Evolutionary conservation across 2,888 invertebrate genomes (phyloP).

Genomic region (Tipula helvola): DNA sequence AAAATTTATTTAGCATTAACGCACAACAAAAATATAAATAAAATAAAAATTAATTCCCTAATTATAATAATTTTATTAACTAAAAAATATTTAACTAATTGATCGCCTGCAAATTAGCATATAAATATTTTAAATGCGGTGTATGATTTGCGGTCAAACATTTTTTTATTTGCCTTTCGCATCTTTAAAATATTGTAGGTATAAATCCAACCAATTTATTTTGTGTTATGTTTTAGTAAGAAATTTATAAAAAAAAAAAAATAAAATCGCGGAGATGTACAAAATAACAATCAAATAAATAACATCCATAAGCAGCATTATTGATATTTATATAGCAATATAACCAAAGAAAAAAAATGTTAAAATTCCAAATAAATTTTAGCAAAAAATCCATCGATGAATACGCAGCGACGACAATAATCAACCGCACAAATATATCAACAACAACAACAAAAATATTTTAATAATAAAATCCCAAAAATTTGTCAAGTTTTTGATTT

Average conservation of each 20-base stretch:
- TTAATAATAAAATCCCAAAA: neutral
- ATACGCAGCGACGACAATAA: neutral
- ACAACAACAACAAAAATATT: neutral
- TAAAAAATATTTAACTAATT: neutral
- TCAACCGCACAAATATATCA: neutral
- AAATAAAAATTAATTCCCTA: neutral
- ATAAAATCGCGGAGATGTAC: neutral
- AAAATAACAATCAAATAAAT: neutral
- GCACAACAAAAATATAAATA: neutral
- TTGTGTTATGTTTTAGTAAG: neutral
- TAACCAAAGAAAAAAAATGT: neutral
- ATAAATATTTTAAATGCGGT: neutral
- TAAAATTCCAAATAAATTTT: neutral
- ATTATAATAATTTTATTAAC: neutral
- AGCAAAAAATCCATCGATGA: neutral
- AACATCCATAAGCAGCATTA: neutral
- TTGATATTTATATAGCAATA: neutral
- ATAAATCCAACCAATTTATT: neutral
- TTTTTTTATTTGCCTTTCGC: neutral
- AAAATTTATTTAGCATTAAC: neutral
- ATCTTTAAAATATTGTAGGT: neutral
- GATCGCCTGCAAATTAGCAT: neutral
- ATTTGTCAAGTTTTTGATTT: neutral
- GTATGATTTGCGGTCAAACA: neutral
- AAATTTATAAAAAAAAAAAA: neutral